Base-by-base conservation (phyloP, 2,113 vertebrate genomes). In the Tupaia chinensis region DNA sequence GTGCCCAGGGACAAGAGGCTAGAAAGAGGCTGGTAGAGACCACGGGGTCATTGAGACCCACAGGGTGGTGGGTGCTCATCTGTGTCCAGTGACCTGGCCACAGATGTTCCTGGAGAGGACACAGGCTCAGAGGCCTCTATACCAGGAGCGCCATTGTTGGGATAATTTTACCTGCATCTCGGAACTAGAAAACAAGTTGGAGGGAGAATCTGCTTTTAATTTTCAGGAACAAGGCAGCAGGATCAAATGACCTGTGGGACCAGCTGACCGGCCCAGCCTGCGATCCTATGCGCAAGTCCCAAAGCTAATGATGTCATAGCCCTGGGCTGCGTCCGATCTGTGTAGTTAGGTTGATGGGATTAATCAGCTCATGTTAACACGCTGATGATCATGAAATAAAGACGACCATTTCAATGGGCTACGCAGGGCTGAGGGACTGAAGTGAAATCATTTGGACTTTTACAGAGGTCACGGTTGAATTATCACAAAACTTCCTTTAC, bases 331-430 rank as follows among this genome's bases (percentile, higher is more conserved):
- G 94, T 86, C 96, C 93, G 96, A 98, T 97, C 97, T 81, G 91
- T 90, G 97, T 97, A 80, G 79, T 92, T 61, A 93, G 96, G 95
- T 98, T 98, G 98, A 98, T 98, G 98, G 98, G 98, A 98, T 98
- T 98, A 98, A 99, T 99, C 98, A 98, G 96, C 97, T 98, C 98
- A 98, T 98, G 98, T 98, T 98, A 98, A 98, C 98, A 98, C 91
- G 98, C 96, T 98, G 98, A 98, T 98, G 98, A 98, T 98, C 96
- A 96, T 97, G 97, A 94, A 98, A 97, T 97, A 98, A 98, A 98
- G 88, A 89, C 88, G 97, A 96, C 96, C 70, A 14, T 98, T 97
- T 98, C 98, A 96, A 97, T 97, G 96, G 98, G 97, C 76, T 96
- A 95, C 93, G 93, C 70, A 1, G 93, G 96, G 93, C 97, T 81